A percentile compares a stretch with the other conserved stretches of the same genome.
Evolutionary conservation across 2,888 invertebrate species (phyloP).

Genomic region (Lithophane semibrunnea): DNA sequence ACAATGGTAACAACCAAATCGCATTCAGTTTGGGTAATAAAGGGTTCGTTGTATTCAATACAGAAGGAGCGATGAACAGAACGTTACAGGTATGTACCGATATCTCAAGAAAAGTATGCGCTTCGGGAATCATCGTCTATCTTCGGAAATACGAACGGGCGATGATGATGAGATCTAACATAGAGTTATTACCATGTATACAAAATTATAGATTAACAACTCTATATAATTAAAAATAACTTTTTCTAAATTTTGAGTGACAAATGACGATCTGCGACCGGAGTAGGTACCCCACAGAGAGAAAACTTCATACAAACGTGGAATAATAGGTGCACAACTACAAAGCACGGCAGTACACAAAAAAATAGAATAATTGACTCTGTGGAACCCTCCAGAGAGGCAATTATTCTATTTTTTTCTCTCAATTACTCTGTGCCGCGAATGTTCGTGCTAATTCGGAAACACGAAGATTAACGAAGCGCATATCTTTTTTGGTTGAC

Average conservation of each 20-base stretch:
- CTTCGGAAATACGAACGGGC: not conserved
- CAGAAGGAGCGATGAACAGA: slow-evolving; percentile 90
- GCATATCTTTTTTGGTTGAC: not conserved
- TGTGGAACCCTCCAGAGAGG: too few species aligned
- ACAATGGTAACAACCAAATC: slow-evolving; percentile 94
- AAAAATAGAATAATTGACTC: not conserved
- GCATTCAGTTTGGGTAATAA: slow-evolving; percentile 94
- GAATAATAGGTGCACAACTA: too few species aligned
- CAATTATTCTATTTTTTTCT: too few species aligned
- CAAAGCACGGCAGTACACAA: too few species aligned
- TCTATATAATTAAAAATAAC: not conserved
- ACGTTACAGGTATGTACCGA: slow-evolving; percentile 87
- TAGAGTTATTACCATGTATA: not conserved
- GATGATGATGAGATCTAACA: not conserved
- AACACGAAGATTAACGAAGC: not conserved
- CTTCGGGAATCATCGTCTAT: not conserved
- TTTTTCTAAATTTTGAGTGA: not conserved
- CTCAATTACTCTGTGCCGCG: not conserved
- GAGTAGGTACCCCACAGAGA: not conserved
- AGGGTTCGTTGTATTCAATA: slow-evolving; percentile 94
- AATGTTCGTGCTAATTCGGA: not conserved
- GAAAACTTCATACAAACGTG: too few species aligned
- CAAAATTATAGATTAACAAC: not conserved
- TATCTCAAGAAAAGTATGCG: not conserved
- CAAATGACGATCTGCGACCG: not conserved